Evolutionary conservation across 2,888 invertebrate genomes (phyloP), one percentile per base, ranked within the genome.

Genomic region (Acrobasis consociella): DNA sequence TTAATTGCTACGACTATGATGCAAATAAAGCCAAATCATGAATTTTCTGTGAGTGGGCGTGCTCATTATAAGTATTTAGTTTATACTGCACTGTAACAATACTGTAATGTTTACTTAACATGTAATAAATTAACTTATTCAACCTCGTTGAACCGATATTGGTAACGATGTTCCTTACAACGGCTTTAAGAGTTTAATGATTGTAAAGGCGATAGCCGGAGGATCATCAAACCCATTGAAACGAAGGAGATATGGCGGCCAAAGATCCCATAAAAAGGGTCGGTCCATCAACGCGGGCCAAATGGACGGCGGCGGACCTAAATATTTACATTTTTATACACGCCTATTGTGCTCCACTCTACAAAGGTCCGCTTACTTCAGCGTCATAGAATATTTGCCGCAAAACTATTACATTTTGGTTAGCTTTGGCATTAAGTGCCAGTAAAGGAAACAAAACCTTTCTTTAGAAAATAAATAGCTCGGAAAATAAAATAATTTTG

Each of bases 301-400:
- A 61, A 46, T 53, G 53, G 61, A 61, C 22, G 61, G 61, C 37
- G 37, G 11, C n/a, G 17, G 37, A 49, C 61, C 61, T 53, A 63
- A 68, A 67, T 65, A 71, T 74, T 71, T 68, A 66, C 70, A 69
- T 71, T 70, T 59, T 65, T 66, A 66, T 67, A 64, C 62, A 17
- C 46, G 64, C 63, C 62, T 56, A 58, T 65, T 68, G 62, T 65
- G 51, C 60, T 51, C 53, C 50, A 58, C 50, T 60, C 15, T n/a
- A 60, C 50, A n/a, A 50, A 60, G 50, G 50, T 49, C 38, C 49
- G 53, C n/a, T 15, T 53, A 53, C 38, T 37, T 38, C 37, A 37
- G 53, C 53, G n/a, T 60, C 59, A 60, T 50, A 60, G 59, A 50
- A 60, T 60, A 58, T 49, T 58, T 49, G n/a, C 37, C 59, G 9